Conservation (phyloP, 1,140 invertebrate species). For the Temnothorax curvispinosus region DNA sequence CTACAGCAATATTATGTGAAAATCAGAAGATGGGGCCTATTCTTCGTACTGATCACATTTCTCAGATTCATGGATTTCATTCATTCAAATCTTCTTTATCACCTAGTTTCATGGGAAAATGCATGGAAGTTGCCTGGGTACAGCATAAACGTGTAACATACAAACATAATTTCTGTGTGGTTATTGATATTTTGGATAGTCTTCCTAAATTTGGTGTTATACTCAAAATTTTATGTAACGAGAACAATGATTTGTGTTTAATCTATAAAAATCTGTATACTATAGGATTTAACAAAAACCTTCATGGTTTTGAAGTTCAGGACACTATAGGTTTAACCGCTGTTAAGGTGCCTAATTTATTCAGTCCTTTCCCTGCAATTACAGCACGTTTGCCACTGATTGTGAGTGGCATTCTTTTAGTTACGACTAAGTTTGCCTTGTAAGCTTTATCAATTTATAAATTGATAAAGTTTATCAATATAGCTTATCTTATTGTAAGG, state of each 20-base stretch:
- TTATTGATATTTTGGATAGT: not conserved
- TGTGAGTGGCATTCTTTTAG: not conserved
- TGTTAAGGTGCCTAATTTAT: not conserved
- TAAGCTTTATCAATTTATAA: not conserved
- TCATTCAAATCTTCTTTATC: not conserved
- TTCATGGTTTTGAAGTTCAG: not conserved
- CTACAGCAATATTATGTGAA: not conserved
- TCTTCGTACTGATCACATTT: not conserved
- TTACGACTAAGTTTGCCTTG: not conserved
- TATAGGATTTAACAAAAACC: not conserved
- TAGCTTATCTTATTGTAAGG: too few species aligned
- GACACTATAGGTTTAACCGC: not conserved
- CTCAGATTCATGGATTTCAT: not conserved
- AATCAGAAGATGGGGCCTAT: not conserved
- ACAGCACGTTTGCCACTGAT: not conserved
- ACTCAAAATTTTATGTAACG: not conserved
- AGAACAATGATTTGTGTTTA: not conserved
- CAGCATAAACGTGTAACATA: not conserved
- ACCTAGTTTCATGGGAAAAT: not conserved
- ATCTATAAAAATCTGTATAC: not conserved
- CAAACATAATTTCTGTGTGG: not conserved
- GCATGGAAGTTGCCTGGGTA: not conserved
- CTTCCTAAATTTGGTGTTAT: not conserved
- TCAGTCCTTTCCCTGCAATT: not conserved
- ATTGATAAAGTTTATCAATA: too few species aligned